A percentile compares a stretch with the other conserved stretches of the same genome.
phyloP scores from a whole-genome alignment of 2,888 invertebrate species.

The Ellobium chinense region DNA sequence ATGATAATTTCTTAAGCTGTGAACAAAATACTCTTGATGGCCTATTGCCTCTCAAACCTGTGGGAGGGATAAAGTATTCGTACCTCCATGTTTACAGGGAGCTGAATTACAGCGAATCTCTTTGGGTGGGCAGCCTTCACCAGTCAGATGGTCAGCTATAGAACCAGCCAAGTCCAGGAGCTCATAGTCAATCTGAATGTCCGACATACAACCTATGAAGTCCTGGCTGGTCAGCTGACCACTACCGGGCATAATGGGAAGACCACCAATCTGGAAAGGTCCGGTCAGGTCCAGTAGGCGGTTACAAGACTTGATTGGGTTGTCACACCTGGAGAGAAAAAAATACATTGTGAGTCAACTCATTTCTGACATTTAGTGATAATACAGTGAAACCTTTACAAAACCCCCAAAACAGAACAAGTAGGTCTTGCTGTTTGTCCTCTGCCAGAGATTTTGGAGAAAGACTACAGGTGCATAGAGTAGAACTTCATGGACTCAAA shows the following conservation, averaged over 20 bases:
- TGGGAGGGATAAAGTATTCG: neutral
- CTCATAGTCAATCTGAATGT: constrained; percentile 90
- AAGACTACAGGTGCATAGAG: too few relatives aligned
- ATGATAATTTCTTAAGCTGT: too few relatives aligned
- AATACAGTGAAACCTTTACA: too few relatives aligned
- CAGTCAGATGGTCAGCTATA: constrained; percentile 81
- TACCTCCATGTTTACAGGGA: constrained; percentile 92
- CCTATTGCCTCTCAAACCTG: too few relatives aligned
- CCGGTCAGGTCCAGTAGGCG: constrained; percentile 94
- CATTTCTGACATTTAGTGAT: too few relatives aligned
- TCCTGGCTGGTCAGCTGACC: constrained; percentile 80
- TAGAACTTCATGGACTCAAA: too few relatives aligned
- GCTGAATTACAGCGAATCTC: constrained; percentile 89
- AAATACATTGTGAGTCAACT: too few relatives aligned
- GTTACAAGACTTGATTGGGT: constrained; percentile 80
- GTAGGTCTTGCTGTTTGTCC: too few relatives aligned
- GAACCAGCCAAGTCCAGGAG: constrained; percentile 89
- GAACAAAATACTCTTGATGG: too few relatives aligned
- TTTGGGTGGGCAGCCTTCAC: constrained; percentile 92
- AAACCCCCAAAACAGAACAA: too few relatives aligned
- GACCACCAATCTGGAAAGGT: constrained; percentile 93
- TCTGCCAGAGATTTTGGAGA: too few relatives aligned
- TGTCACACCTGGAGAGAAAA: constrained; percentile 77
- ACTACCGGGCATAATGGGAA: constrained; percentile 82
- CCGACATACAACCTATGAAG: constrained; percentile 94